Conservation (phyloP, 2,888 invertebrate species). For the Oeneis ivallda region DNA sequence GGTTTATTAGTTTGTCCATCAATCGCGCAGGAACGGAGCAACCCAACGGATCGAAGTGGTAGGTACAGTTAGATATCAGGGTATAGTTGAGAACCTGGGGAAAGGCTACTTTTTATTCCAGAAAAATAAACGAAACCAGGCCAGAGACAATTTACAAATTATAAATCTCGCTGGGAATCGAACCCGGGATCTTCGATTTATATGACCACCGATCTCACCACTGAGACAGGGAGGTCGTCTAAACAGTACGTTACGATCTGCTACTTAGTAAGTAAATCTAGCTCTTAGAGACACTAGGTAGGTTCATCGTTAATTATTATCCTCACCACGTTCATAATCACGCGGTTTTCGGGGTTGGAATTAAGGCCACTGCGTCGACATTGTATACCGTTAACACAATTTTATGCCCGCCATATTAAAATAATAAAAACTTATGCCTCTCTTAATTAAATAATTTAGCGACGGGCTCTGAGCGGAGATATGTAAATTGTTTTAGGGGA, state of each 20-base stretch:
- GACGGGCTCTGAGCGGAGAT: slow-evolving; percentile 78
- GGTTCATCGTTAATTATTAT: slow-evolving; percentile 47
- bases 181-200: no score
- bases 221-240: no score
- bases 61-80: no score
- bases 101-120: no score
- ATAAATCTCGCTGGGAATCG: no score
- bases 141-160: no score
- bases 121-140: no score
- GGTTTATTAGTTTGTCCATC: no score
- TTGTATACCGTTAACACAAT: slow-evolving; percentile 79
- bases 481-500: slow-evolving; percentile 83
- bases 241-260: not conserved
- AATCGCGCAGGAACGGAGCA: no score
- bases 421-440: slow-evolving; percentile 83
- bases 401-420: slow-evolving; percentile 81
- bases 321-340: slow-evolving; percentile 65
- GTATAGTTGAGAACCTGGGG: no score
- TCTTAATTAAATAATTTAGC: slow-evolving; percentile 83
- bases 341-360: slow-evolving; percentile 61
- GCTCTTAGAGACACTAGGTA: slow-evolving; percentile 24
- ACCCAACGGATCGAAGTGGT: no score
- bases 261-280: not conserved
- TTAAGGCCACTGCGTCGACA: slow-evolving; percentile 64
- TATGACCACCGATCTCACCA: no score